Percentiles rank a stretch among this genome's conserved stretches.
These are phyloP conservation scores for Otis tarda DNA, from an alignment of 2,113 vertebrate genomes.

Conservation along the genomic window DNA sequence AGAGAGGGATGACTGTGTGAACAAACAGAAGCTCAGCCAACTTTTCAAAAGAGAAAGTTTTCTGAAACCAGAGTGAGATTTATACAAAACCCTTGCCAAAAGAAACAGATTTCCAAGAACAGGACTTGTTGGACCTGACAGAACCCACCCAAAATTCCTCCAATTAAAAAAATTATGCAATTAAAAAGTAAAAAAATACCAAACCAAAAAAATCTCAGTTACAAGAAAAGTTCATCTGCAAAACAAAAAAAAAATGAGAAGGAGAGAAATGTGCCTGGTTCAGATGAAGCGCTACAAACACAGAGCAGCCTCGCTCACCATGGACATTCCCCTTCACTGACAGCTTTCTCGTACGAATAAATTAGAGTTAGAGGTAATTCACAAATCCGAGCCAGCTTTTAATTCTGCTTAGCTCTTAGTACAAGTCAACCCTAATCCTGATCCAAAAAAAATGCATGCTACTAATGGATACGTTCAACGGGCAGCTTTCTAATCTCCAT, in stretches of 20 bases:
- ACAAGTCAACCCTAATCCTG: background rate
- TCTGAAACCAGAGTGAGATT: background rate
- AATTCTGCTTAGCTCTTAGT: background rate
- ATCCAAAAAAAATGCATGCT: background rate
- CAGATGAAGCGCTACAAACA: background rate
- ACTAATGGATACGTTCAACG: background rate
- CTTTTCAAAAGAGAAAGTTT: slow-evolving; percentile 6
- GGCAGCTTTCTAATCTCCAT: background rate
- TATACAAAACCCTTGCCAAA: background rate
- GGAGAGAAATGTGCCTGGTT: background rate
- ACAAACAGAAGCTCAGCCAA: background rate
- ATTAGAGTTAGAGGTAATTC: background rate
- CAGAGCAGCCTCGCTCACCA: fast-evolving
- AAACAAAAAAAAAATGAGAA: background rate
- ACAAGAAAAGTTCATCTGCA: background rate
- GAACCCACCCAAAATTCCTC: background rate
- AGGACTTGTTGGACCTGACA: background rate
- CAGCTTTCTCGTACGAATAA: background rate
- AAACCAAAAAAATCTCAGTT: background rate
- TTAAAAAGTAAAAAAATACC: background rate
- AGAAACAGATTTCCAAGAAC: background rate
- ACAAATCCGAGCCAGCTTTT: background rate
- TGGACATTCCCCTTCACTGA: background rate
- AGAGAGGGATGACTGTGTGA: background rate
- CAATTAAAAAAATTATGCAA: background rate